These are phyloP conservation scores for Cardiocondyla obscurior DNA, from an alignment of 1,140 invertebrate species.

Conservation along the genomic window DNA sequence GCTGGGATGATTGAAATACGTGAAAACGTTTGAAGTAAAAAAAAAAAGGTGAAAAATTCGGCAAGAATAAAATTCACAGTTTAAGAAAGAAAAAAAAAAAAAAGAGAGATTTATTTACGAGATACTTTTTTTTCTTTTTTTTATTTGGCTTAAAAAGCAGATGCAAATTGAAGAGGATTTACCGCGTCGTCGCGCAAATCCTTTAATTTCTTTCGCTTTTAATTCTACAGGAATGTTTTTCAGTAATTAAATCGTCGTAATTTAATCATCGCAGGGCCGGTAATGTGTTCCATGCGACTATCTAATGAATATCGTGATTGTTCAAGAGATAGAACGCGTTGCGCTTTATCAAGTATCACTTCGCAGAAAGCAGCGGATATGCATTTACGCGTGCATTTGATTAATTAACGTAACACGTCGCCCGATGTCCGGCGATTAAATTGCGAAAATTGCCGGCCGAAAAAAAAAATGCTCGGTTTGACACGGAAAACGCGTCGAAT, in stretches of 20 bases:
- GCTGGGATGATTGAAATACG: not conserved
- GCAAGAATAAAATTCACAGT: not conserved
- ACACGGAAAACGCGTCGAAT: not conserved
- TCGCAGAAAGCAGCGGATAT: not conserved
- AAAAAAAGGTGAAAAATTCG: not conserved
- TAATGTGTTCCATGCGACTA: not conserved
- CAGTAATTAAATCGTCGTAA: no score
- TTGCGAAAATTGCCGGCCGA: not conserved
- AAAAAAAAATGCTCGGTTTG: not conserved
- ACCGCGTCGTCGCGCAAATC: not conserved
- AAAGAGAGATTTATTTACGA: not conserved
- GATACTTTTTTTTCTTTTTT: not conserved
- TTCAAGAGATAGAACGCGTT: not conserved
- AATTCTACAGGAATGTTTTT: no score
- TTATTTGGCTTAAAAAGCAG: no score
- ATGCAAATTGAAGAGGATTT: not conserved
- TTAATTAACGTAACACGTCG: not conserved
- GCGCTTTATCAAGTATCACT: not conserved
- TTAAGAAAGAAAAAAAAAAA: not conserved
- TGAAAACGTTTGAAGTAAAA: not conserved
- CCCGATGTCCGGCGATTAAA: not conserved
- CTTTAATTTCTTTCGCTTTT: not conserved
- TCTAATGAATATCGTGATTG: not conserved
- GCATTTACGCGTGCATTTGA: not conserved
- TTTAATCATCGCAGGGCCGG: not conserved